phyloP scores from a whole-genome alignment of 2,888 invertebrate genomes.

The Allygus modestus region DNA sequence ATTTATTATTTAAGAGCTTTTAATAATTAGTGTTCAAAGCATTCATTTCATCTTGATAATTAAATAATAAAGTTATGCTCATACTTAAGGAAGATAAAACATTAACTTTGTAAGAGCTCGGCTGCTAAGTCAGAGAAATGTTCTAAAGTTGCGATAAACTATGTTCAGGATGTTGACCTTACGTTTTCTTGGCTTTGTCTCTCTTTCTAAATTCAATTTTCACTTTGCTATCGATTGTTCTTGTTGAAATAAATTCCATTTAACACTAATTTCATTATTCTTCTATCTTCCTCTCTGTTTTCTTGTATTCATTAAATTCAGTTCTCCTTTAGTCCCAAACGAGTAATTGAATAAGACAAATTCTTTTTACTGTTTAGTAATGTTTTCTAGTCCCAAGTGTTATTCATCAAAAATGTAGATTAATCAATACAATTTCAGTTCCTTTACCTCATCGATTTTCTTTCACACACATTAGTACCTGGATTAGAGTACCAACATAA shows the following conservation, averaged over 20 bases:
- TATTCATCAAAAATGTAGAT: too few species aligned
- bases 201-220: slow-evolving; percentile 57
- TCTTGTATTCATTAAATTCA: neutral
- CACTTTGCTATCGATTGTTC: slow-evolving; percentile 43
- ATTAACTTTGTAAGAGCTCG: slow-evolving; percentile 47
- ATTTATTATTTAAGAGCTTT: slow-evolving; percentile 29
- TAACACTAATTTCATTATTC: slow-evolving; percentile 22
- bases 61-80: slow-evolving; percentile 55
- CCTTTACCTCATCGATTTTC: too few species aligned
- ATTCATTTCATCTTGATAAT: slow-evolving; percentile 38
- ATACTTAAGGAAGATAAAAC: slow-evolving; percentile 45
- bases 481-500: too few species aligned
- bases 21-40: slow-evolving; percentile 27
- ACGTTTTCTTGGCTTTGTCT: slow-evolving; percentile 54
- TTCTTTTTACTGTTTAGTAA: too few species aligned
- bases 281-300: neutral
- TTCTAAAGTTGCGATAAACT: slow-evolving; percentile 57
- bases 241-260: slow-evolving; percentile 33
- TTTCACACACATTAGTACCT: too few species aligned
- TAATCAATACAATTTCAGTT: too few species aligned
- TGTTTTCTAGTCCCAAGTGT: too few species aligned
- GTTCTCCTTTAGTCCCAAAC: too few species aligned
- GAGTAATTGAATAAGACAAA: too few species aligned
- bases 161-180: slow-evolving; percentile 58
- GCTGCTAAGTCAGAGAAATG: slow-evolving; percentile 57